These are phyloP conservation scores for Zophobas atratus DNA, from an alignment of 1,140 invertebrate species.

Conservation along the genomic window DNA sequence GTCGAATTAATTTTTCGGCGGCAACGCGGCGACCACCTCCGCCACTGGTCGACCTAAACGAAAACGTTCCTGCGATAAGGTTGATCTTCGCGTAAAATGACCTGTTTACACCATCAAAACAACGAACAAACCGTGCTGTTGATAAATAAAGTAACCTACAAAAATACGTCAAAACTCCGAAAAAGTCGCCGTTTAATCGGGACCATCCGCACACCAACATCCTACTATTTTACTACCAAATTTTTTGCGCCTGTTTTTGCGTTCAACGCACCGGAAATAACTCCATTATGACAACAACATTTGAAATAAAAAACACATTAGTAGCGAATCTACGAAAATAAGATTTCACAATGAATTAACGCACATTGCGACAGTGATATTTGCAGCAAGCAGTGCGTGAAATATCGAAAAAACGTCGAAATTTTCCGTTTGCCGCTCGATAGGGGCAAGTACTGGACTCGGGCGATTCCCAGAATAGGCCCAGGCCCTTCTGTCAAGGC, in stretches of 20 bases:
- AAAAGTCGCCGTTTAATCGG: background rate
- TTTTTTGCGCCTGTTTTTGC: slow-evolving; percentile 25
- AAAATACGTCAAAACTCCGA: background rate
- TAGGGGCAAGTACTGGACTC: background rate
- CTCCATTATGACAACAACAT: slow-evolving; percentile 40
- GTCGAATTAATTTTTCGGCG: background rate
- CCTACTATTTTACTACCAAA: background rate
- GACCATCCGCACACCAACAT: background rate
- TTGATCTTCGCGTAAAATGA: slow-evolving; percentile 38
- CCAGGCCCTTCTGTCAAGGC: slow-evolving; percentile 1
- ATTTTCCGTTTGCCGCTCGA: slow-evolving; percentile 7
- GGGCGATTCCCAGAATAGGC: slow-evolving; percentile 16
- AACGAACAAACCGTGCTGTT: slow-evolving; percentile 3
- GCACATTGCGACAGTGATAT: background rate
- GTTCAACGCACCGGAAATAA: slow-evolving; percentile 36
- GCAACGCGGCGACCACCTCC: background rate
- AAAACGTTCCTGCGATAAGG: slow-evolving; percentile 31
- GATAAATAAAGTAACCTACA: slow-evolving; percentile 21
- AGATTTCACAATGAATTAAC: slow-evolving; percentile 3
- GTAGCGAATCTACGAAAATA: slow-evolving; percentile 29
- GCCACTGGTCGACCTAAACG: slow-evolving; percentile 15
- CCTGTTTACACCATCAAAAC: slow-evolving; percentile 28
- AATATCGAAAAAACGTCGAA: background rate
- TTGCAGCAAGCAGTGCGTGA: background rate
- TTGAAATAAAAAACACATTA: slow-evolving; percentile 38